Evolutionary conservation across 2,888 invertebrate species (phyloP), one percentile per base, ranked within the genome.

Genomic region (Torymus aiolomorphi): DNA sequence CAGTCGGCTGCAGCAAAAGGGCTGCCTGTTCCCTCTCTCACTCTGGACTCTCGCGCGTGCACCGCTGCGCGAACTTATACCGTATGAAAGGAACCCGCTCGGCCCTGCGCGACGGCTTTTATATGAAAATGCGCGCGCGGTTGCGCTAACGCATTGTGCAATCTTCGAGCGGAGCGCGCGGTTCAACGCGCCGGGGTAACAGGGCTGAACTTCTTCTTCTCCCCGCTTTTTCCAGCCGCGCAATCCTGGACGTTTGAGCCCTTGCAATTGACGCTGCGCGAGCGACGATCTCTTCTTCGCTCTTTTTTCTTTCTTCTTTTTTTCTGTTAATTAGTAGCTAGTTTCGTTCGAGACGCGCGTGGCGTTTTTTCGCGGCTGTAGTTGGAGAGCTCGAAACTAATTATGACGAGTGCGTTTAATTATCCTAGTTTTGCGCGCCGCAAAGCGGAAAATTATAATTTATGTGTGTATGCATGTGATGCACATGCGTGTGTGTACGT

Each of bases 91-190:
- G 31, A 31, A 31, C 14, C 14, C 18, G 56, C 56, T 11, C 52
- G 56, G 3, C 24, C n/a, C 62, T 14, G 24, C 20, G 54, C 31
- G 74, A 31, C 31, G 31, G 31, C 31, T 31, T 31, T 31, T 57
- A 66, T 20, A 56, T 67, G 49, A 66, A 75, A 66, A 31, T 31
- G 31, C 31, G 31, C 31, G 31, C 31, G 31, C 4, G 31, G 31
- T 31, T 31, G 69, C 69, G 69, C 56, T 69, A 54, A 56, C 69
- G 69, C 69, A 57, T 69, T 69, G 69, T 69, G 56, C 56, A 69
- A 69, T 69, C 69, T 69, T 69, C 56, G 31, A 12, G 16, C 54
- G 51, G 49, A 31, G n/a, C 49, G 16, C 10, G 14, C 52, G n/a
- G 24, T 59, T 20, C 59, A 24, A 20, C 20, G 4, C 31, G 31